phyloP scores from a whole-genome alignment of 2,797 vertebrate genomes.

The Garrulus glandarius region DNA sequence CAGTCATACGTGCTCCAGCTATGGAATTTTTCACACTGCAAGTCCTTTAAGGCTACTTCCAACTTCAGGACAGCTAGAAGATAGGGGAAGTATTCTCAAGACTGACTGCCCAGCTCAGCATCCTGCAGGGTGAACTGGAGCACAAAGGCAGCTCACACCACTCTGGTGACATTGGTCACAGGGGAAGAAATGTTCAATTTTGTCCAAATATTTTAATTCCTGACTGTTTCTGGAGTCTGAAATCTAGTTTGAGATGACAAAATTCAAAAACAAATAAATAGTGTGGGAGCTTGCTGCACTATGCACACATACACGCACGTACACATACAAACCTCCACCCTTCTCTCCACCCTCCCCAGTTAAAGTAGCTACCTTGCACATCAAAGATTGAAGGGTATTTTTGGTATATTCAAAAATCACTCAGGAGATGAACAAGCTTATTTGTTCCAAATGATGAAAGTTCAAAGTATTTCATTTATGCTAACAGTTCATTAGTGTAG shows the following conservation, averaged over 20 bases:
- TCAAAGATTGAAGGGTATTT: background rate
- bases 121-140: background rate
- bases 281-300: background rate
- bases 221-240: background rate
- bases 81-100: background rate
- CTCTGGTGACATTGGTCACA: background rate
- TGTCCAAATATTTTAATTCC: background rate
- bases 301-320: accelerated
- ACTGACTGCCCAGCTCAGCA: background rate
- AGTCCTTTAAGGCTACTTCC: background rate
- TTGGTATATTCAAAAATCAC: conserved; percentile 9
- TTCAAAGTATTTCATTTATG: conserved; percentile 23
- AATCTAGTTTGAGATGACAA: background rate
- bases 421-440: background rate
- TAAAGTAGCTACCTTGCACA: background rate
- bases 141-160: background rate
- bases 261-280: background rate
- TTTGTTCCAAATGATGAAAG: conserved; percentile 39
- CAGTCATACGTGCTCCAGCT: background rate
- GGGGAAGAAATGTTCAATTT: background rate
- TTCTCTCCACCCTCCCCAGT: background rate
- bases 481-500: conserved; percentile 34
- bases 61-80: background rate
- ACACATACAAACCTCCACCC: background rate
- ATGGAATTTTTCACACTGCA: background rate